A percentile compares a stretch with the other conserved stretches of the same genome.
Conservation (phyloP, 2,888 invertebrate species). For the Scaptomyza tumidula region DNA sequence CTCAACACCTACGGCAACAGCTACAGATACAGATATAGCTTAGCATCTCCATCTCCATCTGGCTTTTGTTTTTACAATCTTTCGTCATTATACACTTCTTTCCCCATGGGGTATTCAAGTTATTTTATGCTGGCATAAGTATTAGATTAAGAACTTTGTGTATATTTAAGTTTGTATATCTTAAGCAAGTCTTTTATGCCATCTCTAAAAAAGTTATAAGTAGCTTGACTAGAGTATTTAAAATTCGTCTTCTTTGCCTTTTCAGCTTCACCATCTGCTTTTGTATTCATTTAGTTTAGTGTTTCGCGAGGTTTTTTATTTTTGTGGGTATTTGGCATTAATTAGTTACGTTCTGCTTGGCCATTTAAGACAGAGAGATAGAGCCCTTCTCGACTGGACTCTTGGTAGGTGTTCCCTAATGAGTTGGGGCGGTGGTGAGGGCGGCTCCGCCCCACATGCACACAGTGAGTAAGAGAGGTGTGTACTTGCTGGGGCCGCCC, state of each 20-base stretch:
- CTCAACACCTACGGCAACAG: conserved; percentile 61
- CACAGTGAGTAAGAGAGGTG: conserved; percentile 47
- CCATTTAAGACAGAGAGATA: conserved; percentile 51
- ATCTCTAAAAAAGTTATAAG: no score
- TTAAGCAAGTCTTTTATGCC: no score
- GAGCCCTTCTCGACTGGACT: conserved; percentile 19
- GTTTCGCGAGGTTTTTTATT: conserved; percentile 40
- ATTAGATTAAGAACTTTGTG: no score
- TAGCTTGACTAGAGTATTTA: conserved; percentile 13
- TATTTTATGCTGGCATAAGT: no score
- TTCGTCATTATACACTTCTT: conserved; percentile 35
- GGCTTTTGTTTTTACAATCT: conserved; percentile 13
- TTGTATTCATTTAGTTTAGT: conserved; percentile 62
- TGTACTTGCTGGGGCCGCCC: conserved; percentile 71
- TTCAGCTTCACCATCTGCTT: not conserved
- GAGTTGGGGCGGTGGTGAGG: conserved; percentile 68
- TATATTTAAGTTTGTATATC: no score
- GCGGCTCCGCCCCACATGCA: conserved; percentile 42
- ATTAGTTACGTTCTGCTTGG: conserved; percentile 72
- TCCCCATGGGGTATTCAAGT: not conserved
- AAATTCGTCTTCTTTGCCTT: conserved; percentile 14
- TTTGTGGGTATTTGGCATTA: conserved; percentile 57
- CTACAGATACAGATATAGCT: conserved; percentile 25
- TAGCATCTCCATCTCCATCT: conserved; percentile 24
- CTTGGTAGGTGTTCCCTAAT: conserved; percentile 71